Base-by-base conservation (phyloP, 1,140 invertebrate species). In the Leptestheria dahalacensis region DNA sequence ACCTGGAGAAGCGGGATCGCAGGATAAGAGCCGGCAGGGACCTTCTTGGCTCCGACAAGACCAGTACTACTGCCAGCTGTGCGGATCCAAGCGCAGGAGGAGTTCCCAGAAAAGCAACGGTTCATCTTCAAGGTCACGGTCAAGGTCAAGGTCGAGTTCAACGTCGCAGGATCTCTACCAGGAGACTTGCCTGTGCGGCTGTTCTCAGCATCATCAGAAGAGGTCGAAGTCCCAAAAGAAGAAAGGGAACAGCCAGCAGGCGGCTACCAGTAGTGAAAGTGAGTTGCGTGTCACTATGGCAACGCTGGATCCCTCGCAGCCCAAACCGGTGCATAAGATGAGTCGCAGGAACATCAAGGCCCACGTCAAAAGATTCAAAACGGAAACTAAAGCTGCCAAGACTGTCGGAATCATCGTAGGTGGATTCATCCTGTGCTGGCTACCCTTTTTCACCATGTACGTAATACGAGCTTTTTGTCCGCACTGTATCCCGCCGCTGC, bases 391-490 rank as follows among this genome's bases (percentile, higher is more conserved):
- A 74, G 90, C 91, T 1, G 90, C 91, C 0, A 93, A 94, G 74
- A 96, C 91, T 0, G 73, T 95, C 25, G 65, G 65, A 1, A 89
- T 95, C 51, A 94, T 96, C 57, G 91, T 95, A 1, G 91, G 91
- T 3, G 87, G 88, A 1, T 96, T 96, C 73, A 85, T 94, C 12
- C 76, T 87, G 57, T 96, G 91, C 70, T 96, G 91, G 91, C 73
- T 93, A 21, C 91, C 91, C 0, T 96, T 96, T 75, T 96, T 96
- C 75, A 90, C 86, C 6, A 84, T 93, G 75, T 96, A 96, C 70
- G 76, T 94, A 24, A 78, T 89, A 24, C 77, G 86, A 56, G 87
- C 86, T 0, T 90, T 94, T 68, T 90, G 85, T 64, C 78, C 78
- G 1, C 78, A 82, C 55, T 90, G 86, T 69, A 87, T 91, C 33